Conservation (phyloP, 1,140 invertebrate species). For the Mesaphorura yosii region DNA sequence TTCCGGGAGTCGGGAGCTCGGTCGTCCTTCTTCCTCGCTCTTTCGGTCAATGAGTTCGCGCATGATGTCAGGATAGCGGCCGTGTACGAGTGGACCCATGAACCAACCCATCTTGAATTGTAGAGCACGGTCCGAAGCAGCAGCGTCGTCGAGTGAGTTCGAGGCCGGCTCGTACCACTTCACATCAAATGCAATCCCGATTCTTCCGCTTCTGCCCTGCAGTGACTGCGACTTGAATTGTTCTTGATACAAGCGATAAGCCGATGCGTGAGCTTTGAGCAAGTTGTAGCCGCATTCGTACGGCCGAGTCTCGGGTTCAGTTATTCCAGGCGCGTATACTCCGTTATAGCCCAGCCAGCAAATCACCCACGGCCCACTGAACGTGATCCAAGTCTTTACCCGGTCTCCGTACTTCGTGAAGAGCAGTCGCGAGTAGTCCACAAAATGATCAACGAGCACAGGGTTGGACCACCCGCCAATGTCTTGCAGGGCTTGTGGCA, state of each 20-base stretch:
- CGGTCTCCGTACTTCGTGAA: constrained; percentile 37
- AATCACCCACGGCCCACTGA: constrained; percentile 38
- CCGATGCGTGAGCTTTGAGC: constrained; percentile 19
- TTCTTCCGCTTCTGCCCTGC: constrained; percentile 15
- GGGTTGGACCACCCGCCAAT: constrained; percentile 38
- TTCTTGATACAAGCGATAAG: constrained; percentile 17
- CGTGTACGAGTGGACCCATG: constrained; percentile 48
- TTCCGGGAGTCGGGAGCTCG: constrained; percentile 40
- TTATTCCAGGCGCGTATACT: constrained; percentile 17
- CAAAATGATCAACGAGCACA: constrained; percentile 34
- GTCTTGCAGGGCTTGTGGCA: constrained; percentile 37
- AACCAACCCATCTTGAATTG: constrained; percentile 48
- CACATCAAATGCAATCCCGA: neutral
- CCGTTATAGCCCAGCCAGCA: constrained; percentile 32
- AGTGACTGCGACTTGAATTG: constrained; percentile 9
- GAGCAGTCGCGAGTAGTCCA: constrained; percentile 36
- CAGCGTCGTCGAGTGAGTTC: constrained; percentile 39
- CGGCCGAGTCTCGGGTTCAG: neutral
- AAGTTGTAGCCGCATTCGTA: constrained; percentile 21
- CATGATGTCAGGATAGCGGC: constrained; percentile 51
- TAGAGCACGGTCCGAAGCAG: constrained; percentile 40
- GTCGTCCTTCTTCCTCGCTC: constrained; percentile 42
- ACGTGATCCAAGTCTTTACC: constrained; percentile 40
- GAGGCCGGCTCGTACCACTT: constrained; percentile 47
- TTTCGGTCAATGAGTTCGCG: constrained; percentile 43